Evolutionary conservation across 2,888 invertebrate species (phyloP), one percentile per base, ranked within the genome.

Genomic region (Melieria crassipennis): DNA sequence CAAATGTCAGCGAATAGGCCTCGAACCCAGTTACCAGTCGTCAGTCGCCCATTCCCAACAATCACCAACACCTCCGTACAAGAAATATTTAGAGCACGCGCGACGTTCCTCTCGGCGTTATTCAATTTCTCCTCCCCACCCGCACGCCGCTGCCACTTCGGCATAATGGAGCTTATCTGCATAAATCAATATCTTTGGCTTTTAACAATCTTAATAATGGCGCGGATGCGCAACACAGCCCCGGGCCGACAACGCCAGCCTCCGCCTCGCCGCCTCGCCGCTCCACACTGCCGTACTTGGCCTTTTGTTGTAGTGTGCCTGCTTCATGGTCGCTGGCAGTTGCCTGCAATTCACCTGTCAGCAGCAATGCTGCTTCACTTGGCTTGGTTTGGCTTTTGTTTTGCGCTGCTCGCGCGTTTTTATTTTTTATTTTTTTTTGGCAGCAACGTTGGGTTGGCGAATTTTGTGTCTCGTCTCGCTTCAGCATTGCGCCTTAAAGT

Each of bases 161-260:
- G 66, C 55, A 76, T 72, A 74, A 76, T 77, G 79, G 78, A 78
- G 81, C 82, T 83, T 82, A 83, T 83, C 83, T 83, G 80, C 82
- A 83, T 83, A 83, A 83, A 82, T 83, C 82, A 83, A 83, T 83
- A 83, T 66, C 67, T 67, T 75, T 75, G 78, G 79, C 79, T 79
- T 79, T 79, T 77, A 79, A 78, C 79, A 79, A 79, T 78, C 78
- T 78, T 79, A 78, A 79, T 79, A 79, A 77, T 77, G 73, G 74
- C 70, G 30, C 13, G 52, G 13, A 52, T 52, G 52, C 13, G 52
- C 30, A 30, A 30, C 30, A 30, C 30, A 30, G 30, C 30, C 30
- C 30, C 30, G 30, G 30, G 30, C 30, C 30, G 30, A 30, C 30
- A 30, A 30, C 3, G 30, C 30, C 30, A 30, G 30, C 30, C 30